phyloP scores from a whole-genome alignment of 2,113 vertebrate species.

The Mohoua ochrocephala region DNA sequence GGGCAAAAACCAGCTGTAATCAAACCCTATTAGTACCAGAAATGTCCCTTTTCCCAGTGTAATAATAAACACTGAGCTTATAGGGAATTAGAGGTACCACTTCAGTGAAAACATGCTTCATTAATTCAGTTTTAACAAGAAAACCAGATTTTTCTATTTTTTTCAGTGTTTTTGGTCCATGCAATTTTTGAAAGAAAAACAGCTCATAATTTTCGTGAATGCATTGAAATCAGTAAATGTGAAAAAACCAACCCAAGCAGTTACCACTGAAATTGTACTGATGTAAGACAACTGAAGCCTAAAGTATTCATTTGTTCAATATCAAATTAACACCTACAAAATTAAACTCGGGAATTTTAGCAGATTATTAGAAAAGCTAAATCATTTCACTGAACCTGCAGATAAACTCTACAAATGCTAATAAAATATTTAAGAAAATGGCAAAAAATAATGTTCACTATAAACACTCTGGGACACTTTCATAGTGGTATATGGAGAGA shows the following conservation, averaged over 20 bases:
- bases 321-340: background rate
- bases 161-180: background rate
- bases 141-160: background rate
- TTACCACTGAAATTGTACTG: background rate
- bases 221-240: background rate
- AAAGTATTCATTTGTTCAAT: background rate
- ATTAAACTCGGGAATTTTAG: background rate
- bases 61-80: background rate
- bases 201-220: background rate
- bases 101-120: background rate
- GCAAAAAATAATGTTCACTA: background rate
- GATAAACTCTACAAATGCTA: background rate
- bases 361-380: background rate
- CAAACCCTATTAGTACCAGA: background rate
- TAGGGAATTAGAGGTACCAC: background rate
- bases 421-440: background rate
- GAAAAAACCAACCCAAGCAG: background rate
- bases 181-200: background rate
- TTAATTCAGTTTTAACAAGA: background rate
- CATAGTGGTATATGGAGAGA: too few relatives aligned
- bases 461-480: background rate
- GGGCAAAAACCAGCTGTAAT: background rate
- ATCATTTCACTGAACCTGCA: background rate
- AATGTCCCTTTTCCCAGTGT: background rate
- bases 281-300: background rate